Percentiles rank a stretch among this genome's conserved stretches.
Evolutionary conservation across 2,113 vertebrate genomes (phyloP).

Genomic region (Entosphenus tridentatus): DNA sequence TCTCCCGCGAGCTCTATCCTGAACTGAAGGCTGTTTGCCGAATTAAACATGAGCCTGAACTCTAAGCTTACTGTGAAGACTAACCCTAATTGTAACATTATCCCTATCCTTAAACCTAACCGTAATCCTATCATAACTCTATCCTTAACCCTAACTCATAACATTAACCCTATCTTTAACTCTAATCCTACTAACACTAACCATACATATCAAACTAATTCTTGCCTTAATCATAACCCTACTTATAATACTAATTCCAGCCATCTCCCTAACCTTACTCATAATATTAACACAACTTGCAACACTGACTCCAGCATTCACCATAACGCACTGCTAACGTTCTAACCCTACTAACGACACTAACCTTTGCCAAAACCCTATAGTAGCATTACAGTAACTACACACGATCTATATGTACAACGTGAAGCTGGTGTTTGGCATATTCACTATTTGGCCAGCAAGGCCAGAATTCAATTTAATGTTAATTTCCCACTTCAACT

Average conservation of each 20-base stretch:
- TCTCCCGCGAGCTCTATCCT: not conserved
- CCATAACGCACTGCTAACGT: not conserved
- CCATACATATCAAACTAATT: not conserved
- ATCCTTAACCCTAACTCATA: not conserved
- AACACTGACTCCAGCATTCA: not conserved
- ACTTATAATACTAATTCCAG: not conserved
- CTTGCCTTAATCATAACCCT: not conserved
- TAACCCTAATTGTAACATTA: conserved; percentile 4
- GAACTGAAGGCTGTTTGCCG: too few species aligned
- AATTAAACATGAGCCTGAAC: not conserved
- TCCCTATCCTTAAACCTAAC: not conserved
- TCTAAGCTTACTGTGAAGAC: not conserved
- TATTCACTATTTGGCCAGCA: too few species aligned
- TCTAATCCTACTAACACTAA: conserved; percentile 4
- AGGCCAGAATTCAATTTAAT: too few species aligned
- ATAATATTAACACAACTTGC: not conserved
- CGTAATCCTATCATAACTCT: not conserved
- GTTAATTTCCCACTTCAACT: too few species aligned
- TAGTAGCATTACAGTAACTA: too few species aligned
- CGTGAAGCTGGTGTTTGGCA: too few species aligned
- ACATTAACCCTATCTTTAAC: not conserved
- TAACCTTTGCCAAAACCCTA: conserved; percentile 1
- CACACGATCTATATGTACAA: too few species aligned
- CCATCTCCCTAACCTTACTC: conserved; percentile 1
- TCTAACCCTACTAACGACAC: not conserved